phyloP scores from a whole-genome alignment of 2,888 invertebrate species.

The Thelaira solivaga region DNA sequence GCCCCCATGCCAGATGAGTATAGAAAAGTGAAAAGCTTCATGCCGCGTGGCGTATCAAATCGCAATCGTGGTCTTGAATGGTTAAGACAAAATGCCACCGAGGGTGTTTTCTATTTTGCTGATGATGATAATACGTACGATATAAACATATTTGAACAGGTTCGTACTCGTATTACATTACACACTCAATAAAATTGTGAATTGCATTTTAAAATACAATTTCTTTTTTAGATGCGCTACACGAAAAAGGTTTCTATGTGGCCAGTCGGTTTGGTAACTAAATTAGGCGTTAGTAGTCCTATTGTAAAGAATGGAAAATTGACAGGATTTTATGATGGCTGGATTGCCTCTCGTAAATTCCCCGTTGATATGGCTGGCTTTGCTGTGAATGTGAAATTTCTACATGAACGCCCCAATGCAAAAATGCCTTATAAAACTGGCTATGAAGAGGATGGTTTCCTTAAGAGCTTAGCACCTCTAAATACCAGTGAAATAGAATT shows the following conservation, averaged over 20 bases:
- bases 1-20: constrained; percentile 84
- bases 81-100: constrained; percentile 82
- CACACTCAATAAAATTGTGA: no score
- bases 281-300: constrained; percentile 84
- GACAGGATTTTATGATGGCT: constrained; percentile 86
- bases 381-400: constrained; percentile 84
- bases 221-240: constrained; percentile 80
- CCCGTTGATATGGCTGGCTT: constrained; percentile 91
- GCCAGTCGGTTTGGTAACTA: constrained; percentile 89
- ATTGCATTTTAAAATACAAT: not conserved
- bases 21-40: constrained; percentile 78
- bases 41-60: constrained; percentile 85
- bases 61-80: constrained; percentile 85
- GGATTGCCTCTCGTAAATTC: constrained; percentile 86
- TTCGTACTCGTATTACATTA: no score
- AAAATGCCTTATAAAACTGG: constrained; percentile 84
- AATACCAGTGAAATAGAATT: constrained; percentile 84
- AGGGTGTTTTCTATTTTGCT: constrained; percentile 87
- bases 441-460: constrained; percentile 87
- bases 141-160: constrained; percentile 85
- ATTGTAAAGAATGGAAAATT: constrained; percentile 80
- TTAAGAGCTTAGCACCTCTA: constrained; percentile 83
- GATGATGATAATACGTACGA: constrained; percentile 91
- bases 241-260: constrained; percentile 89
- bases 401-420: constrained; percentile 81